Conservation (phyloP, 2,797 vertebrate species). For the Prionace glauca region DNA sequence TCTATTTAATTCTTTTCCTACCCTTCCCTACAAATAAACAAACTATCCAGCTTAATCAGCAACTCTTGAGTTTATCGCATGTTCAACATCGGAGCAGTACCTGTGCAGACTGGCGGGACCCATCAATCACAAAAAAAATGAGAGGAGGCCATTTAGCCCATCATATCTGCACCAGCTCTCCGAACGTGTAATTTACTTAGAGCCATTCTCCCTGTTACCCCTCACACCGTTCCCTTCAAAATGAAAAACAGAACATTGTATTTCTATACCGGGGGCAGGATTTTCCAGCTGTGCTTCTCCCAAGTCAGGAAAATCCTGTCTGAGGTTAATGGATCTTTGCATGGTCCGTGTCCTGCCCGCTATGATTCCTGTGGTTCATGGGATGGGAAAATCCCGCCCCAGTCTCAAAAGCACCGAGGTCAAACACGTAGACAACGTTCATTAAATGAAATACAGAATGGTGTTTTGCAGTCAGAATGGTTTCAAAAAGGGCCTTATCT, state of each 20-base stretch:
- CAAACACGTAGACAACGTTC: not conserved
- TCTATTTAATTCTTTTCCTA: not conserved
- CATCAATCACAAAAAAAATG: not conserved
- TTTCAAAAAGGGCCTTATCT: not conserved
- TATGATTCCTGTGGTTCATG: too few species aligned
- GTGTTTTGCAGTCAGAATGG: not conserved
- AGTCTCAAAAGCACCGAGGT: not conserved
- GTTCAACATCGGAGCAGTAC: not conserved
- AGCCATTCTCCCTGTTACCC: too few species aligned
- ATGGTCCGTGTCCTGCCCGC: too few species aligned
- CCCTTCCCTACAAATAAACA: not conserved
- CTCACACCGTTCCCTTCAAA: too few species aligned
- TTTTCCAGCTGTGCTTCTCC: too few species aligned
- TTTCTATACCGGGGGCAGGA: not conserved
- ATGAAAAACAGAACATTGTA: not conserved
- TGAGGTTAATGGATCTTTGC: too few species aligned
- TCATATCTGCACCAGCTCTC: too few species aligned
- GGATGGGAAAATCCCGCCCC: not conserved
- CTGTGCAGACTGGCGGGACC: not conserved
- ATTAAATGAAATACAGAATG: not conserved
- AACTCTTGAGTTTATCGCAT: not conserved
- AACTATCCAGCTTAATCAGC: not conserved
- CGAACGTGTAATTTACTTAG: too few species aligned
- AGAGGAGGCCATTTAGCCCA: too few species aligned
- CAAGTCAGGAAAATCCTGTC: too few species aligned